These are phyloP conservation scores for Apotomis betuletana DNA, from an alignment of 2,888 invertebrate species.

Conservation along the genomic window DNA sequence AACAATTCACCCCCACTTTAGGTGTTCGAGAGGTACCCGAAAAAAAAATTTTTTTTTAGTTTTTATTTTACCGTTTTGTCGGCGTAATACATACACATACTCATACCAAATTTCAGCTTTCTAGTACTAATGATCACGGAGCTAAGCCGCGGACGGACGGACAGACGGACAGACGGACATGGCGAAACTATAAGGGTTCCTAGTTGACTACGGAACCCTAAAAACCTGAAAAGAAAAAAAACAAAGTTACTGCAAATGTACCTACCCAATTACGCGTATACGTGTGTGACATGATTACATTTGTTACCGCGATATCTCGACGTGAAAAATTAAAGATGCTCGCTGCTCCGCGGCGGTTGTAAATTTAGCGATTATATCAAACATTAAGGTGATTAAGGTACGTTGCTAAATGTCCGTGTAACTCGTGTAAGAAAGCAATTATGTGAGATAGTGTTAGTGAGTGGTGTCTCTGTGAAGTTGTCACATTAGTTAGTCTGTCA, in stretches of 20 bases:
- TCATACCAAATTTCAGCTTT: no score
- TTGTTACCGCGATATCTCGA: constrained; percentile 3
- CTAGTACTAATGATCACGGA: no score
- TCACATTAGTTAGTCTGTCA: constrained; percentile 1
- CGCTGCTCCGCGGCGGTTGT: neutral
- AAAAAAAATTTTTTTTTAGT: no score
- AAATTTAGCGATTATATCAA: constrained; percentile 29
- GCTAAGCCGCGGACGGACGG: no score
- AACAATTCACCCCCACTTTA: no score
- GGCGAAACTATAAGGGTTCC: no score
- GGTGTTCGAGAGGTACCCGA: no score
- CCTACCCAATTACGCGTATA: neutral
- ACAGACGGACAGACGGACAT: no score
- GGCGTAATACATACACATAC: no score
- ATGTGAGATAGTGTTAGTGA: constrained; percentile 13
- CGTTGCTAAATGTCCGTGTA: constrained; percentile 18
- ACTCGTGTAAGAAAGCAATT: constrained; percentile 8
- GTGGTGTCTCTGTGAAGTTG: constrained; percentile 4
- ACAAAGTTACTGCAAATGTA: neutral
- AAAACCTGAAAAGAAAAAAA: neutral
- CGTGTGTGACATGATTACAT: constrained; percentile 7
- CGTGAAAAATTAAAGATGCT: constrained; percentile 17
- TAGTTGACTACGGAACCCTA: no score
- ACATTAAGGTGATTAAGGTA: constrained; percentile 31
- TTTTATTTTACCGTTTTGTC: no score